Evolutionary conservation across 2,888 invertebrate genomes (phyloP), one percentile per base, ranked within the genome.

Genomic region (Nycteola revayana): DNA sequence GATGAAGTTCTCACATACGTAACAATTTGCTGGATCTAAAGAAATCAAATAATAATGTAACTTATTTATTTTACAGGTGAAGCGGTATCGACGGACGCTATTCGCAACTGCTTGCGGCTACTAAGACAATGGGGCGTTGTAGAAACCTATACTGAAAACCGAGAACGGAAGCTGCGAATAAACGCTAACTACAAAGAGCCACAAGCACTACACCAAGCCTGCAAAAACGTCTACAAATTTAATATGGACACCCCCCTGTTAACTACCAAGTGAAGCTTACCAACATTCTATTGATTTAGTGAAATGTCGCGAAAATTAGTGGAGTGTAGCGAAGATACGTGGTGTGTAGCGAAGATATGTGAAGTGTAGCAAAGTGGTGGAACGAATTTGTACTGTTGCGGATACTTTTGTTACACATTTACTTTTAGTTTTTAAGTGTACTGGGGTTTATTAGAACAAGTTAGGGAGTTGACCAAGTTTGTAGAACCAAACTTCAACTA

Each of bases 41-140:
- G n/a, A n/a, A n/a, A n/a, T n/a, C n/a, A n/a, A n/a, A n/a, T n/a
- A n/a, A n/a, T n/a, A n/a, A n/a, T n/a, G n/a, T n/a, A n/a, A n/a
- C n/a, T n/a, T n/a, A n/a, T n/a, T 14, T 14, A 14, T 37, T 26
- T 62, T 51, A 1, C 80, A 97, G 97, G 94, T 50, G 97, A 98
- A 80, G 95, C 96, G 63, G 92, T 96, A 29, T 95, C 96, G 4
- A 93, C 95, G 5, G 97, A 97, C 73, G 94, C 95, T 0, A 92
- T 98, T 30, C 93, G 93, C 66, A 97, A 96, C 79, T 95, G 96
- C 32, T 76, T 96, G 14, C 94, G 95, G 51, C 78, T 97, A 1
- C 92, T 95, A 22, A 93, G 95, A 49, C 94, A 94, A 58, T 95
- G 95, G 94, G 93, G 93, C 49, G 92, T 96, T 7, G 65, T 97